Conservation (phyloP, 2,113 vertebrate genomes). For the Salvelinus namaycush region DNA sequence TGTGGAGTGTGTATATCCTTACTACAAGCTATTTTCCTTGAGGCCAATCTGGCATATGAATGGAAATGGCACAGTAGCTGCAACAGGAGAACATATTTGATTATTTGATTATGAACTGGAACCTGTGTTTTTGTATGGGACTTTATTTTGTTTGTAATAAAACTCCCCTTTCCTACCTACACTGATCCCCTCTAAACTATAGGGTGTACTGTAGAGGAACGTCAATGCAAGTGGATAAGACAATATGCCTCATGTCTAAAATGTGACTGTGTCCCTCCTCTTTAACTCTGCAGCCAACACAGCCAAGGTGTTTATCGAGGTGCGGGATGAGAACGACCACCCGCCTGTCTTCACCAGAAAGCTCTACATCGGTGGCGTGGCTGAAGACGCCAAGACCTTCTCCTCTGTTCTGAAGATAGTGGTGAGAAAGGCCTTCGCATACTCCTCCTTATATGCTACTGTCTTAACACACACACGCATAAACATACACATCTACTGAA, state of each 20-base stretch:
- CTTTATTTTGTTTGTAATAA: background rate
- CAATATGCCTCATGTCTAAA: too few relatives aligned
- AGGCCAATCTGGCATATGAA: background rate
- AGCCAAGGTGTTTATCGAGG: slow-evolving; percentile 89
- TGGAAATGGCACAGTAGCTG: too few relatives aligned
- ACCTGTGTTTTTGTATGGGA: background rate
- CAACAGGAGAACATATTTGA: background rate
- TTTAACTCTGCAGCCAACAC: slow-evolving; percentile 82
- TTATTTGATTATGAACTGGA: background rate
- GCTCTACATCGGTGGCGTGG: slow-evolving; percentile 92
- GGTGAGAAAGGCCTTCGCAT: slow-evolving; percentile 72
- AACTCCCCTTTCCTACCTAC: background rate
- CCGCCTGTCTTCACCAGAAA: slow-evolving; percentile 86
- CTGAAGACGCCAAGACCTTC: slow-evolving; percentile 95
- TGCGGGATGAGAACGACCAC: slow-evolving; percentile 95
- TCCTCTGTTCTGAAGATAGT: slow-evolving; percentile 91
- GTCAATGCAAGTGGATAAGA: background rate
- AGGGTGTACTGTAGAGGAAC: background rate
- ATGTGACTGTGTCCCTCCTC: background rate
- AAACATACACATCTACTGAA: too few relatives aligned
- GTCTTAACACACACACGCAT: too few relatives aligned
- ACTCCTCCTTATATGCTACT: background rate
- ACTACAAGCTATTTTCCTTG: slow-evolving; percentile 9
- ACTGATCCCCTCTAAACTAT: background rate
- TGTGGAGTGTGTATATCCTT: background rate